Conservation (phyloP, 2,888 invertebrate genomes). For the Ornithoptera alexandrae region DNA sequence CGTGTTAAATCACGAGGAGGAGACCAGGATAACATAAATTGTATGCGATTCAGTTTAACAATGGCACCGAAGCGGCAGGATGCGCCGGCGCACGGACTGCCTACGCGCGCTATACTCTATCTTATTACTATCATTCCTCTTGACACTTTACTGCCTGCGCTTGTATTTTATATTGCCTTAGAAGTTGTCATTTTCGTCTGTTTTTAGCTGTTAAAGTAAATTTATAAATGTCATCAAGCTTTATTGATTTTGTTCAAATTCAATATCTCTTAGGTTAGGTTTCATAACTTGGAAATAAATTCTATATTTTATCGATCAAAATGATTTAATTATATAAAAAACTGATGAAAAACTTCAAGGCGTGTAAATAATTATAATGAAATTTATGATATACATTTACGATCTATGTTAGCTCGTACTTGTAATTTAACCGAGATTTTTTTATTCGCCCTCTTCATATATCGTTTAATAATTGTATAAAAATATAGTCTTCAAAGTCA, state of each 20-base stretch:
- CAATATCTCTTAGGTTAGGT: too few species aligned
- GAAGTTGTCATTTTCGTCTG: slow-evolving; percentile 13
- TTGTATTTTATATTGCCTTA: slow-evolving; percentile 56
- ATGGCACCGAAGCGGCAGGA: slow-evolving; percentile 55
- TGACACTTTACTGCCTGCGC: slow-evolving; percentile 67
- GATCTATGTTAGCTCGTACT: too few species aligned
- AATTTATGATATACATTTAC: too few species aligned
- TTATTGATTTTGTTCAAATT: slow-evolving; percentile 9
- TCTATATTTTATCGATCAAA: too few species aligned
- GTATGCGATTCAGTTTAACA: slow-evolving; percentile 58
- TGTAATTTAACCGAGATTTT: too few species aligned
- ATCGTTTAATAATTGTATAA: too few species aligned
- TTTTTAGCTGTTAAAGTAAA: slow-evolving; percentile 16
- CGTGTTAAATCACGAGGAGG: slow-evolving; percentile 34
- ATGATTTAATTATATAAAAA: too few species aligned
- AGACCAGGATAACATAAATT: slow-evolving; percentile 59
- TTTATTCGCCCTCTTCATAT: too few species aligned
- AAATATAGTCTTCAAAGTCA: too few species aligned
- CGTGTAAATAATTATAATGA: too few species aligned
- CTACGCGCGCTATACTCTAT: slow-evolving; percentile 59
- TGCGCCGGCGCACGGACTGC: slow-evolving; percentile 46
- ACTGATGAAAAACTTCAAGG: too few species aligned
- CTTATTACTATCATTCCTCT: slow-evolving; percentile 69
- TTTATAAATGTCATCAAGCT: slow-evolving; percentile 20
- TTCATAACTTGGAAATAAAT: too few species aligned